These are phyloP conservation scores for Rhagoletis pomonella DNA, from an alignment of 1,140 invertebrate genomes.

Conservation along the genomic window DNA sequence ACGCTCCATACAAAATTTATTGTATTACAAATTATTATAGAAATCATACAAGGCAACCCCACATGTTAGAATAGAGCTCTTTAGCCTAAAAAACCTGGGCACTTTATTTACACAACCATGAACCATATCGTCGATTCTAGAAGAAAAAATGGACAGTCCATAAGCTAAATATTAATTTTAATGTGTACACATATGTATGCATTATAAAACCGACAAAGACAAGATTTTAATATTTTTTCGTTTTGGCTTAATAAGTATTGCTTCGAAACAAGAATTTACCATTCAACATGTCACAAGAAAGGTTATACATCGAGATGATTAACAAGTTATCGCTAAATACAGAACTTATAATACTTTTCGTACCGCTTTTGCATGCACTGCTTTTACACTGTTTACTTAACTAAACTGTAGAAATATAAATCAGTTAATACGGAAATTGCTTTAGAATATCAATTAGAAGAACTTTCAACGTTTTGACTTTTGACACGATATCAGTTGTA, in stretches of 20 bases:
- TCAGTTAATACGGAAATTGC: constrained; percentile 1
- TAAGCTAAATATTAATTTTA: too few species aligned
- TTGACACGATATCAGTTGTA: background rate
- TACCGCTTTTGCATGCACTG: background rate
- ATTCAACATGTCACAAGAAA: background rate
- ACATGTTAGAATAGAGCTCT: too few species aligned
- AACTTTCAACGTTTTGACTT: background rate
- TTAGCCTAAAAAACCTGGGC: too few species aligned
- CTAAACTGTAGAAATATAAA: background rate
- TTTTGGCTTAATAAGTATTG: background rate
- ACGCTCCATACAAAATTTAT: too few species aligned
- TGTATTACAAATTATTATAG: too few species aligned
- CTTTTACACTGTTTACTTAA: background rate
- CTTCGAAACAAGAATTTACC: background rate
- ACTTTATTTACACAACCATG: too few species aligned
- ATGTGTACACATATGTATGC: too few species aligned
- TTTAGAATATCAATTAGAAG: constrained; percentile 19
- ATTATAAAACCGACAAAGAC: too few species aligned
- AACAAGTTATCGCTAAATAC: background rate
- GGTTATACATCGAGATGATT: background rate
- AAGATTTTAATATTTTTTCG: background rate
- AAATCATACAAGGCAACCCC: too few species aligned
- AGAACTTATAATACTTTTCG: constrained; percentile 17
- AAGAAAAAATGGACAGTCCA: too few species aligned
- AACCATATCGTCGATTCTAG: too few species aligned